phyloP scores from a whole-genome alignment of 2,888 invertebrate genomes.

The Orthosia gothica region DNA sequence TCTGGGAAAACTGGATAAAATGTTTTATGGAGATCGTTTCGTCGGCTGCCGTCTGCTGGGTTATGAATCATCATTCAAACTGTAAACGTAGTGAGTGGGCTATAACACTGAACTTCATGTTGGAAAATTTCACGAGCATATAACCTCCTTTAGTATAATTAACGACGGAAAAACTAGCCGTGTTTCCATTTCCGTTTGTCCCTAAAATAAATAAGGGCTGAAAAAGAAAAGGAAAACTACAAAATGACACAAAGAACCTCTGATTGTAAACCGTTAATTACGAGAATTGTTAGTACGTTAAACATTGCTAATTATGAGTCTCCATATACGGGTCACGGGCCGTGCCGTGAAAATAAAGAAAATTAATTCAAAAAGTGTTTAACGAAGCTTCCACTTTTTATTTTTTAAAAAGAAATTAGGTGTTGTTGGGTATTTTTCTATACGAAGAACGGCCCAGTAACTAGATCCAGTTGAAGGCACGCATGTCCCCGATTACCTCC shows the following conservation, averaged over 20 bases:
- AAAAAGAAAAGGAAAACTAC: slow-evolving; percentile 23
- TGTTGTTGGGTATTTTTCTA: no score
- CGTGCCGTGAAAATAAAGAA: slow-evolving; percentile 16
- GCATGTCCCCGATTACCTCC: no score
- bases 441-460: no score
- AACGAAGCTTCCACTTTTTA: background rate
- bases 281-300: slow-evolving; percentile 49
- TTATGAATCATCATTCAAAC: slow-evolving; percentile 31
- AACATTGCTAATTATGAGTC: slow-evolving; percentile 57
- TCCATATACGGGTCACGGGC: slow-evolving; percentile 48
- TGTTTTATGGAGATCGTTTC: slow-evolving; percentile 43
- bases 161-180: slow-evolving; percentile 1
- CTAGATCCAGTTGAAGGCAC: no score
- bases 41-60: no score
- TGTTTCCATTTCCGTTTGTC: slow-evolving; percentile 2
- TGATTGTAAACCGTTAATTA: slow-evolving; percentile 64
- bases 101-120: background rate
- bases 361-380: slow-evolving; percentile 29
- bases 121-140: background rate
- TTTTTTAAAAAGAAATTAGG: background rate
- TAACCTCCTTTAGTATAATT: background rate
- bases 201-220: slow-evolving; percentile 39
- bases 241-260: slow-evolving; percentile 23
- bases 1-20: slow-evolving; percentile 34
- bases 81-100: background rate